These are phyloP conservation scores for Noturus placidus DNA, from an alignment of 2,113 vertebrate species.

Conservation along the genomic window DNA sequence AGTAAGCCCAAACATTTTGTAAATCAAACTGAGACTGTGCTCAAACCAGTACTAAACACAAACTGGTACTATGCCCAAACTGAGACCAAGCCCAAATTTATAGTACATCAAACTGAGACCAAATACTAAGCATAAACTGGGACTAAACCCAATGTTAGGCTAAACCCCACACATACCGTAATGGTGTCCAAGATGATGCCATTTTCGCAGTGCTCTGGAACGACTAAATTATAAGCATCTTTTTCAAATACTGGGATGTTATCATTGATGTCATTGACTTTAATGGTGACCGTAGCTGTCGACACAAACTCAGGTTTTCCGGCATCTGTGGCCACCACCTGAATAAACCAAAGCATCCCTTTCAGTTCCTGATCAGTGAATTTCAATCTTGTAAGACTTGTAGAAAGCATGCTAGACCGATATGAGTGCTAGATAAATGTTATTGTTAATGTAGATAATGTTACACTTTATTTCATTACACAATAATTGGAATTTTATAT, in stretches of 20 bases:
- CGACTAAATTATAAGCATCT: slow-evolving; percentile 64
- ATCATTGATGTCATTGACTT: slow-evolving; percentile 83
- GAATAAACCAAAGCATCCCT: slow-evolving; percentile 8
- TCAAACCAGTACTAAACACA: neutral
- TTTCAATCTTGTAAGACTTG: too few relatives aligned
- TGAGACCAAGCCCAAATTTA: neutral
- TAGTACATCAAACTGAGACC: neutral
- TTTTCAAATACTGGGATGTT: slow-evolving; percentile 78
- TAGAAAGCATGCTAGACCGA: too few relatives aligned
- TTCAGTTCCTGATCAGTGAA: neutral
- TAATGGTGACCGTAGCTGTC: slow-evolving; percentile 77
- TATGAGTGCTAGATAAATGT: too few relatives aligned
- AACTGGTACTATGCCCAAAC: neutral
- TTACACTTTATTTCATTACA: neutral
- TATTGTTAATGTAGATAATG: too few relatives aligned
- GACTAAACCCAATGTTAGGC: neutral
- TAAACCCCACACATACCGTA: slow-evolving; percentile 68
- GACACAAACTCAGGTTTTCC: slow-evolving; percentile 49
- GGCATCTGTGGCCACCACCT: slow-evolving; percentile 83
- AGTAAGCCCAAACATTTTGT: neutral
- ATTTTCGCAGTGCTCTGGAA: slow-evolving; percentile 73
- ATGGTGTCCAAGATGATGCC: slow-evolving; percentile 68
- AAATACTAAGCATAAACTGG: neutral
- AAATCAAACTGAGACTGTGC: neutral
- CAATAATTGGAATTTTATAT: neutral